A percentile compares a stretch with the other conserved stretches of the same genome.
Evolutionary conservation across 2,888 invertebrate species (phyloP).

Genomic region (Lithodes maja): DNA sequence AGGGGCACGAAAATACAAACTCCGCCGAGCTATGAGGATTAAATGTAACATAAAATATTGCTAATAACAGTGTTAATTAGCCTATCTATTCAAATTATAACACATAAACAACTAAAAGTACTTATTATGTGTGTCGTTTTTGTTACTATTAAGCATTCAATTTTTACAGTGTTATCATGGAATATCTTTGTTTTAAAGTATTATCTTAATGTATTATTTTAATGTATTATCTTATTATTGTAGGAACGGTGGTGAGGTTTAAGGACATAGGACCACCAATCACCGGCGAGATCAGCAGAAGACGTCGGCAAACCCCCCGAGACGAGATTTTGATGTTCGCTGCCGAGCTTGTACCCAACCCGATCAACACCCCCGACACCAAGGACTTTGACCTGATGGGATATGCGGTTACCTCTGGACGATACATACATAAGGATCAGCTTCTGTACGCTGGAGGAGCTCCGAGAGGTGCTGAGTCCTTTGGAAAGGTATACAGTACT

Average conservation of each 20-base stretch:
- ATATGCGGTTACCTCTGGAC: constrained; percentile 72
- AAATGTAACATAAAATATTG: too few species aligned
- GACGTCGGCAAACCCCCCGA: neutral
- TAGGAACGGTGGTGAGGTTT: constrained; percentile 1
- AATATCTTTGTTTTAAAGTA: too few species aligned
- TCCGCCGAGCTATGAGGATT: too few species aligned
- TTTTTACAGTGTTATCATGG: too few species aligned
- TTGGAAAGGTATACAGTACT: constrained; percentile 48
- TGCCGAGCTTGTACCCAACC: constrained; percentile 1
- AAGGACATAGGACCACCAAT: neutral
- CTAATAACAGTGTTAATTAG: too few species aligned
- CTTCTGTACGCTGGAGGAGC: constrained; percentile 60
- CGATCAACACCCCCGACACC: constrained; percentile 9
- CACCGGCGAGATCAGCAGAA: neutral
- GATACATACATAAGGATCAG: constrained; percentile 66
- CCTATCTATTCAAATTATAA: too few species aligned
- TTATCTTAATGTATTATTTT: too few species aligned
- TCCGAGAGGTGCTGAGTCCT: constrained; percentile 45
- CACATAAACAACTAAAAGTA: too few species aligned
- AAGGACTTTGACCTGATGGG: constrained; percentile 70
- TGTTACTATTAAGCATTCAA: too few species aligned
- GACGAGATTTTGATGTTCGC: neutral
- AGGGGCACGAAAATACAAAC: too few species aligned
- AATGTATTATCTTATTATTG: neutral
- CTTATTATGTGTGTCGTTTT: too few species aligned